Evolutionary conservation across 2,113 vertebrate species (phyloP).

Genomic region (Lanius ludovicianus): DNA sequence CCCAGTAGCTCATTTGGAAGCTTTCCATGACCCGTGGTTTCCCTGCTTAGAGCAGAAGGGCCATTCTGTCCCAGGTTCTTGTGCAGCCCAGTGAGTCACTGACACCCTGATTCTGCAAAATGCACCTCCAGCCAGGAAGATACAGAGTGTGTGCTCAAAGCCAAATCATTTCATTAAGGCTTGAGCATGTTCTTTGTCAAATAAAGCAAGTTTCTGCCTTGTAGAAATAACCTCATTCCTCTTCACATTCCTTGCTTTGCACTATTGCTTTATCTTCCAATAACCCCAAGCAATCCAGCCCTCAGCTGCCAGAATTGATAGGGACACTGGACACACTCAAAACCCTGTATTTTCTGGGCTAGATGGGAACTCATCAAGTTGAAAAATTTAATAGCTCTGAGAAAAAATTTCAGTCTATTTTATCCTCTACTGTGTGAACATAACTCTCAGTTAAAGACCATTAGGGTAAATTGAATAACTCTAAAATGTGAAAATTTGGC

Average conservation of each 20-base stretch:
- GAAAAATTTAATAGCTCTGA: slow-evolving; percentile 49
- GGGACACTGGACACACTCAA: background rate
- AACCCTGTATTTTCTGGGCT: background rate
- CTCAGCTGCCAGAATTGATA: background rate
- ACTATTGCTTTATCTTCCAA: slow-evolving; percentile 6
- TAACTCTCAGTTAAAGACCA: slow-evolving; percentile 74
- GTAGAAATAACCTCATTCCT: background rate
- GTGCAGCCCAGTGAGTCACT: background rate
- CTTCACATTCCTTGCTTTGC: slow-evolving; percentile 6
- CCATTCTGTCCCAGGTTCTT: background rate
- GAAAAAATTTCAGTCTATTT: slow-evolving; percentile 55
- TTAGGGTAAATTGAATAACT: slow-evolving; percentile 76
- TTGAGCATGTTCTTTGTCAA: background rate
- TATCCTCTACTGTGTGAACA: slow-evolving; percentile 57
- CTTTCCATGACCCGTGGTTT: background rate
- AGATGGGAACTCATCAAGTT: background rate
- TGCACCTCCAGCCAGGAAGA: background rate
- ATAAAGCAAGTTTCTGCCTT: background rate
- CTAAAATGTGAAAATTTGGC: slow-evolving; percentile 63
- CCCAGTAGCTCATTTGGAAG: background rate
- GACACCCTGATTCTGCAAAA: background rate
- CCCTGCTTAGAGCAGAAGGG: background rate
- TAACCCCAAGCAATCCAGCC: background rate
- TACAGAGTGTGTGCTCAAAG: background rate
- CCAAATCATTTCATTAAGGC: background rate